Percentiles rank a stretch among this genome's conserved stretches.
These are phyloP conservation scores for Valencia hispanica DNA, from an alignment of 2,797 vertebrate genomes.

Conservation along the genomic window DNA sequence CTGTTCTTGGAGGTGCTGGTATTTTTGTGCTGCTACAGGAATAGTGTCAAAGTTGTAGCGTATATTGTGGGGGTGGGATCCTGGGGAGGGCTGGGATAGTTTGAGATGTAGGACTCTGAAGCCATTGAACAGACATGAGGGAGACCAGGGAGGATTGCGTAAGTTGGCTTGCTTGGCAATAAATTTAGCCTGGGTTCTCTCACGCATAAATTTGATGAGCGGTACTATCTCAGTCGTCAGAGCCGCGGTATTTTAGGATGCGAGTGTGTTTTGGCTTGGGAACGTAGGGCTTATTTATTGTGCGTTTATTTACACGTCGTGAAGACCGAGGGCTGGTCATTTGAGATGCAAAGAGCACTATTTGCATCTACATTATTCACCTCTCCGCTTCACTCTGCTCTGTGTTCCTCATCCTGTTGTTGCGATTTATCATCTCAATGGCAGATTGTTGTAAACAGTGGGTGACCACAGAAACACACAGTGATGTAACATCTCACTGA, in stretches of 20 bases:
- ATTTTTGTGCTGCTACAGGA: slow-evolving; percentile 77
- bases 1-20: slow-evolving; percentile 81
- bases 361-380: slow-evolving; percentile 39
- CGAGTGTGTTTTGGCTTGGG: slow-evolving; percentile 59
- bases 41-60: slow-evolving; percentile 81
- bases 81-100: slow-evolving; percentile 60
- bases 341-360: slow-evolving; percentile 47
- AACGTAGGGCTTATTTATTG: slow-evolving; percentile 46
- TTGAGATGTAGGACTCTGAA: slow-evolving; percentile 66
- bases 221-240: slow-evolving; percentile 79
- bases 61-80: slow-evolving; percentile 75
- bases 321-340: slow-evolving; percentile 52
- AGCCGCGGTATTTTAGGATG: slow-evolving; percentile 76
- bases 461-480: slow-evolving; percentile 32
- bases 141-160: slow-evolving; percentile 71
- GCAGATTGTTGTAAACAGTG: slow-evolving; percentile 35
- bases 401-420: slow-evolving; percentile 45
- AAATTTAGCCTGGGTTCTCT: slow-evolving; percentile 79
- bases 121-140: slow-evolving; percentile 71
- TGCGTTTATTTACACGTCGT: slow-evolving; percentile 67
- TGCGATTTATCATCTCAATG: slow-evolving; percentile 38
- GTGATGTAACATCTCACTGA: slow-evolving; percentile 24
- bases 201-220: slow-evolving; percentile 78
- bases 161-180: slow-evolving; percentile 72
- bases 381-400: slow-evolving; percentile 33